These are phyloP conservation scores for Ataeniobius toweri DNA, from an alignment of 2,797 vertebrate genomes.

Conservation along the genomic window DNA sequence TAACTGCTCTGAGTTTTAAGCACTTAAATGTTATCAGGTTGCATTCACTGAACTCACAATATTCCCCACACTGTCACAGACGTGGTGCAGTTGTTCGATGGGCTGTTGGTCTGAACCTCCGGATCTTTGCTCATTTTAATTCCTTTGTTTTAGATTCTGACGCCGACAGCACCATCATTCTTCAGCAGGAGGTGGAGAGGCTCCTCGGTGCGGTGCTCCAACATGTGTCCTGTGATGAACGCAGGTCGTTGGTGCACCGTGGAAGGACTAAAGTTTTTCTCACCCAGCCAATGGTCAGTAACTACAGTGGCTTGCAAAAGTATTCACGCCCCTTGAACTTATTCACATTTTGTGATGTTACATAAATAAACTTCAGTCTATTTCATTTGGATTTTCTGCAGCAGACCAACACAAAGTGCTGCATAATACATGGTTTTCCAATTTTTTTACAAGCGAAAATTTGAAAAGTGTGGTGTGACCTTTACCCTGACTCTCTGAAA, in stretches of 20 bases:
- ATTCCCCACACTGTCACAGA: not conserved
- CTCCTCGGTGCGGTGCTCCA: slow-evolving; percentile 73
- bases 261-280: slow-evolving; percentile 95
- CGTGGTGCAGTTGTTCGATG: not conserved
- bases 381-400: too few species aligned
- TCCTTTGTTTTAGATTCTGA: slow-evolving; percentile 62
- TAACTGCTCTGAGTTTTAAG: not conserved
- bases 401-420: not conserved
- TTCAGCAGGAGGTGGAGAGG: slow-evolving; percentile 65
- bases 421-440: not conserved
- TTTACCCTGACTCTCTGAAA: not conserved
- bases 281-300: slow-evolving; percentile 85
- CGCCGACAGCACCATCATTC: slow-evolving; percentile 8
- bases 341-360: too few species aligned
- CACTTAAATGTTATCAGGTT: not conserved
- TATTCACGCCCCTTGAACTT: not conserved
- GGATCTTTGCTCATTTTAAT: not conserved
- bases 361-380: too few species aligned
- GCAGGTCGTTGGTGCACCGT: slow-evolving; percentile 78
- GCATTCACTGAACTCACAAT: too few species aligned
- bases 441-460: not conserved
- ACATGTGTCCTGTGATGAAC: slow-evolving; percentile 40
- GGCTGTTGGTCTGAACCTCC: not conserved
- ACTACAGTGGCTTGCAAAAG: not conserved
- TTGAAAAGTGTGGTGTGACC: not conserved